These are phyloP conservation scores for Oncopodura yosiiana DNA, from an alignment of 1,140 invertebrate genomes.

Conservation along the genomic window DNA sequence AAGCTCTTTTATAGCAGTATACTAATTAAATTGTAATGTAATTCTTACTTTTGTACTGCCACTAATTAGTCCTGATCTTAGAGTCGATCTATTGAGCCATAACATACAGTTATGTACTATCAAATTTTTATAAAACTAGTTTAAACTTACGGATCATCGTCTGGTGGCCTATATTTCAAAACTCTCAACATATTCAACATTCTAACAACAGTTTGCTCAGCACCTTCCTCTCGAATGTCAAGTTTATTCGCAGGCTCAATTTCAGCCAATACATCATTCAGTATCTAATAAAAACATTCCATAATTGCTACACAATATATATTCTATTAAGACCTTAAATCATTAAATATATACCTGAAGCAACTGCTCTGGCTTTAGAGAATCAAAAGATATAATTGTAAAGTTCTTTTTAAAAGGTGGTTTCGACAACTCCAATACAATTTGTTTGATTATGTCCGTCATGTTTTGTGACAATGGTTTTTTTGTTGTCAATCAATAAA, in stretches of 20 bases:
- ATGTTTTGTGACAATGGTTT: conserved; percentile 15
- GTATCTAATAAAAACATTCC: conserved; percentile 40
- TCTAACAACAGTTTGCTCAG: conserved; percentile 52
- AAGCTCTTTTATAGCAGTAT: too few species aligned
- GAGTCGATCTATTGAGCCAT: conserved; percentile 40
- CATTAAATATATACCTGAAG: conserved; percentile 51
- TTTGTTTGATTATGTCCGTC: conserved; percentile 68
- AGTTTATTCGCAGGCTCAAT: conserved; percentile 52
- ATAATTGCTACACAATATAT: too few species aligned
- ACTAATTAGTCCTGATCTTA: conserved; percentile 59
- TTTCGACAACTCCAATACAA: conserved; percentile 65
- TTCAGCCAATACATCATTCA: conserved; percentile 56
- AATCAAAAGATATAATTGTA: conserved; percentile 75
- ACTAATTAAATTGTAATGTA: too few species aligned
- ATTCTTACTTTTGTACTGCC: conserved; percentile 64
- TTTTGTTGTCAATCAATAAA: too few species aligned
- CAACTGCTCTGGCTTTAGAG: conserved; percentile 60
- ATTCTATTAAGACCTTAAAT: too few species aligned
- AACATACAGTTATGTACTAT: conserved; percentile 26
- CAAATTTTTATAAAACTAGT: background rate
- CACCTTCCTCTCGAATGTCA: conserved; percentile 53
- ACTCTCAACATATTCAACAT: conserved; percentile 53
- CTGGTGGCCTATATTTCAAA: conserved; percentile 58
- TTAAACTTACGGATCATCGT: conserved; percentile 40
- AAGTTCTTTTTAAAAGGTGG: conserved; percentile 62